Evolutionary conservation across 2,888 invertebrate species (phyloP).

Genomic region (Aspidiotus destructor): DNA sequence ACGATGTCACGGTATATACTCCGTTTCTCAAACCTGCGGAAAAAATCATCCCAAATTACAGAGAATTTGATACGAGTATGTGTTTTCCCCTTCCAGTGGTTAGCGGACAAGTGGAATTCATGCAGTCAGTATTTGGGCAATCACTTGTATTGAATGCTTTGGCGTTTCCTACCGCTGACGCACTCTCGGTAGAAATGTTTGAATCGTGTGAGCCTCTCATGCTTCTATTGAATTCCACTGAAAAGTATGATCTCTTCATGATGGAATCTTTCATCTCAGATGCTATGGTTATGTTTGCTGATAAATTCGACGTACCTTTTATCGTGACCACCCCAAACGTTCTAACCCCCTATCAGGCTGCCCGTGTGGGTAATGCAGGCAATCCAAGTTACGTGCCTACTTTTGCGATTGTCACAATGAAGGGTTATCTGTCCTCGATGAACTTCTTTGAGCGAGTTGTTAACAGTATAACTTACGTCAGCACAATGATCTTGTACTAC

Average conservation of each 20-base stretch:
- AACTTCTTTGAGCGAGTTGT: background rate
- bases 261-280: slow-evolving; percentile 25
- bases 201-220: background rate
- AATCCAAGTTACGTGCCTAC: slow-evolving; percentile 39
- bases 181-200: background rate
- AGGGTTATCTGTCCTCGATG: background rate
- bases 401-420: background rate
- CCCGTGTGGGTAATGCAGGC: background rate
- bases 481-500: background rate
- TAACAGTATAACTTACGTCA: background rate
- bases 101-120: background rate
- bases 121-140: background rate
- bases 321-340: slow-evolving; percentile 8
- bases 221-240: slow-evolving; percentile 1
- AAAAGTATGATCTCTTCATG: slow-evolving; percentile 23
- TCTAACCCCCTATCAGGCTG: slow-evolving; percentile 3
- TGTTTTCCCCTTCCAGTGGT: background rate
- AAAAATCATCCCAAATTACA: background rate
- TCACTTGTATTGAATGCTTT: background rate
- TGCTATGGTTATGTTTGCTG: slow-evolving; percentile 14
- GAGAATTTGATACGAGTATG: background rate
- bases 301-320: slow-evolving; percentile 16
- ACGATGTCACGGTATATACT: background rate
- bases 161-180: background rate
- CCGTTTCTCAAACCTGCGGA: slow-evolving; percentile 1